phyloP scores from a whole-genome alignment of 2,113 vertebrate species.

The Crypturellus undulatus region DNA sequence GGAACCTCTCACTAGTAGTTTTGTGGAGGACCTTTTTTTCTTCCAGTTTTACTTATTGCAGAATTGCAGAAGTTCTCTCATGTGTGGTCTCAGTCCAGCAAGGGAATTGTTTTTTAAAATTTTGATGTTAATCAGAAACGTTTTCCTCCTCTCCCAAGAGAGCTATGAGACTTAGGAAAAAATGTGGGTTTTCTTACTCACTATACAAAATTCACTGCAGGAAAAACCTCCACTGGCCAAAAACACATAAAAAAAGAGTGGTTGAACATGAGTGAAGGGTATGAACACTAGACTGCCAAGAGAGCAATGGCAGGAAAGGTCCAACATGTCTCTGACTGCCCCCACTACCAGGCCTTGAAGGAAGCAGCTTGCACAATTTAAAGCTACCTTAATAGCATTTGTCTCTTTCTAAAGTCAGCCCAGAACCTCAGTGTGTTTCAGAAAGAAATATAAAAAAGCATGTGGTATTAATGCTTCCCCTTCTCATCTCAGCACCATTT shows the following conservation, averaged over 20 bases:
- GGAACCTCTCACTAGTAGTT: background rate
- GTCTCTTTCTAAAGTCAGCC: background rate
- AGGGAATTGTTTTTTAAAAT: constrained; percentile 33
- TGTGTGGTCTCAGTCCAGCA: background rate
- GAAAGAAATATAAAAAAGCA: background rate
- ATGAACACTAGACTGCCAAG: background rate
- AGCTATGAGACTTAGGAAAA: background rate
- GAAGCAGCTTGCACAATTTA: background rate
- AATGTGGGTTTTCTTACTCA: background rate
- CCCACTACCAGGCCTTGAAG: background rate
- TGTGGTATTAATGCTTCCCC: background rate
- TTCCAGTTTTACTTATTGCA: constrained; percentile 16
- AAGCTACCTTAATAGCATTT: background rate
- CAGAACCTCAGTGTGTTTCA: background rate
- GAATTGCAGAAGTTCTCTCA: constrained; percentile 2
- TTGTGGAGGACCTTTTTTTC: background rate
- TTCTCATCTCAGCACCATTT: background rate
- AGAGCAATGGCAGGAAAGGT: background rate
- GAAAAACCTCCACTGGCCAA: background rate
- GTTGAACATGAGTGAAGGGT: background rate
- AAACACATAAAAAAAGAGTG: background rate
- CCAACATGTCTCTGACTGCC: rapidly evolving
- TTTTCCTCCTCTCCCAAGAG: constrained; percentile 15
- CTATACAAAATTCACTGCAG: background rate
- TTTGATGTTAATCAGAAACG: constrained; percentile 50